Evolutionary conservation across 1,140 invertebrate genomes (phyloP).

Genomic region (silkworm (Bombyx mori)): DNA sequence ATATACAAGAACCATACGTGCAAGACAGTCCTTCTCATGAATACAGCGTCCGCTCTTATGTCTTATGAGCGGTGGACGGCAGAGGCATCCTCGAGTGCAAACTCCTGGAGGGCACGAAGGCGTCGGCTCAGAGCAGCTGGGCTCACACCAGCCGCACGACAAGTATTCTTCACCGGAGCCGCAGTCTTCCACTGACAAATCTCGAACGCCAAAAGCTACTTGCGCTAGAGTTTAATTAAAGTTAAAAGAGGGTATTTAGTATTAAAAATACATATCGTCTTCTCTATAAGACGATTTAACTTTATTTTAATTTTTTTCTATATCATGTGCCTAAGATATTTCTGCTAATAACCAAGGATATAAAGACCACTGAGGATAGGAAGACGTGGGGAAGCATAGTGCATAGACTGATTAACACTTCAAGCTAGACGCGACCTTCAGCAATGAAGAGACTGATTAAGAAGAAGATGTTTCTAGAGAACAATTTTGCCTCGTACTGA

Average conservation of each 20-base stretch:
- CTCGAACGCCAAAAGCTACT: conserved; percentile 23
- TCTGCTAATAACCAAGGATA: no score
- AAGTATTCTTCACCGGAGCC: conserved; percentile 41
- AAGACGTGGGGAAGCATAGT: no score
- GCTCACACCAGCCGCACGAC: conserved; percentile 52
- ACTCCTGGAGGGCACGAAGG: conserved; percentile 29
- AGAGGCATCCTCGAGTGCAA: conserved; percentile 46
- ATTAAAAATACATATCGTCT: neutral
- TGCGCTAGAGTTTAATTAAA: conserved; percentile 17
- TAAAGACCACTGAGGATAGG: no score
- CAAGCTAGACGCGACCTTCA: no score
- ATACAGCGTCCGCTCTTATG: conserved; percentile 45
- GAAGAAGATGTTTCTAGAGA: no score
- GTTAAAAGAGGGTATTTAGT: neutral
- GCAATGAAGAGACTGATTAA: no score
- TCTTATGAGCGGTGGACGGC: conserved; percentile 37
- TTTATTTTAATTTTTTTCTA: no score
- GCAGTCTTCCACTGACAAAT: conserved; percentile 41
- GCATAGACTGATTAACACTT: no score
- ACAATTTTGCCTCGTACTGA: no score
- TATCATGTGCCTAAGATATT: no score
- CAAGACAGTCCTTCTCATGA: conserved; percentile 29
- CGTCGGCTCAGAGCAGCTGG: conserved; percentile 34
- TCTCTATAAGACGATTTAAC: no score
- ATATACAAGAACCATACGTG: conserved; percentile 23